A percentile compares a stretch with the other conserved stretches of the same genome.
phyloP scores from a whole-genome alignment of 2,113 vertebrate species.

The Jaculus jaculus region DNA sequence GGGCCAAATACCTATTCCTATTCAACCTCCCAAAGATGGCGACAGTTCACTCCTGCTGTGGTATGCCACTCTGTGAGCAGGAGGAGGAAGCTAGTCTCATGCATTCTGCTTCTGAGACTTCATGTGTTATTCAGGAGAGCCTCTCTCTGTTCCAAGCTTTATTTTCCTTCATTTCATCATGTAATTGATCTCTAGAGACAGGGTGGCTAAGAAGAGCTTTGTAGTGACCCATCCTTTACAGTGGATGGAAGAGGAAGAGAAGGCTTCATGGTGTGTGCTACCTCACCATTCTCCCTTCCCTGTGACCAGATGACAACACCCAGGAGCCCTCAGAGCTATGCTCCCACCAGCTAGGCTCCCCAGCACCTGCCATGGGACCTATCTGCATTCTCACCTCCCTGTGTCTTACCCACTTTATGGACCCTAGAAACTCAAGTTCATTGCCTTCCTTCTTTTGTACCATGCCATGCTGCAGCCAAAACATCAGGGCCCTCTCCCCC shows the following conservation, averaged over 20 bases:
- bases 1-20: not conserved
- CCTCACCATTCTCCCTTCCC: not conserved
- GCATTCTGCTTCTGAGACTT: not conserved
- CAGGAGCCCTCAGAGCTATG: not conserved
- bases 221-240: not conserved
- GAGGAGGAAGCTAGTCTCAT: not conserved
- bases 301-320: too few species aligned
- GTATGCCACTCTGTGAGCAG: not conserved
- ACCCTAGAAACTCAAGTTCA: not conserved
- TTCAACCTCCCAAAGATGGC: not conserved
- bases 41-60: not conserved
- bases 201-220: not conserved
- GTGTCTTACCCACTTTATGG: too few species aligned
- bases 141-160: not conserved
- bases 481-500: not conserved
- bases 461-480: not conserved
- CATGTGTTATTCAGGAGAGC: not conserved
- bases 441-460: not conserved
- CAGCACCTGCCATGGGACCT: too few species aligned
- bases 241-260: too few species aligned
- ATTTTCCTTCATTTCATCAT: not conserved
- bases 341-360: not conserved
- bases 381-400: not conserved
- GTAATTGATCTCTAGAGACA: not conserved
- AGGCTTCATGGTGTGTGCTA: not conserved